Conservation (phyloP, 2,797 vertebrate species). For the Hippocampus kuda region DNA sequence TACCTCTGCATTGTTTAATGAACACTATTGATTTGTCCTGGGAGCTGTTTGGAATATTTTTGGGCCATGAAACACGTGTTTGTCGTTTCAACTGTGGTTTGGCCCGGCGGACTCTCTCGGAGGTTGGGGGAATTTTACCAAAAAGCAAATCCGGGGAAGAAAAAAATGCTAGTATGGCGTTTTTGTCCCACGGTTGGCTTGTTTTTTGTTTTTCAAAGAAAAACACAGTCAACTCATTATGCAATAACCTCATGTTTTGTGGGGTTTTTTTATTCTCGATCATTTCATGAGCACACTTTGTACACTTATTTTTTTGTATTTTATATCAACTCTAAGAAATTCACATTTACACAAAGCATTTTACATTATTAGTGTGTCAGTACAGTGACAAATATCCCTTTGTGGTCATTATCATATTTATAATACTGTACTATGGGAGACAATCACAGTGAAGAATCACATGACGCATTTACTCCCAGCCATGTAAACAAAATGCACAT, state of each 20-base stretch:
- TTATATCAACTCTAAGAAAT: conserved; percentile 70
- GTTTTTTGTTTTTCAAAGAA: not conserved
- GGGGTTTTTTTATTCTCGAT: conserved; percentile 66
- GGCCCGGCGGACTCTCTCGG: not conserved
- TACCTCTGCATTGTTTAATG: not conserved
- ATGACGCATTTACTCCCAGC: conserved; percentile 5
- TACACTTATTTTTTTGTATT: conserved; percentile 50
- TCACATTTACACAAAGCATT: conserved; percentile 73
- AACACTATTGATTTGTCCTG: not conserved
- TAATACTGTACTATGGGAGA: conserved; percentile 22
- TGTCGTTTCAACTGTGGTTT: not conserved
- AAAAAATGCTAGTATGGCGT: not conserved
- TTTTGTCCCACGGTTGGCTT: not conserved
- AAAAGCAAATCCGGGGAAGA: not conserved
- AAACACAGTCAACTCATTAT: conserved; percentile 3
- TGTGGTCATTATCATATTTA: conserved; percentile 14
- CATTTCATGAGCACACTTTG: conserved; percentile 52
- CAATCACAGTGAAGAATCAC: conserved; percentile 42
- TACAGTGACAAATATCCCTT: conserved; percentile 47
- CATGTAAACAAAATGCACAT: conserved; percentile 31
- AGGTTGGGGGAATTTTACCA: not conserved
- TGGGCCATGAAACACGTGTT: not conserved
- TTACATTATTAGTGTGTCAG: conserved; percentile 69
- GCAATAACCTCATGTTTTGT: conserved; percentile 64
- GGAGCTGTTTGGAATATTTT: not conserved